Evolutionary conservation across 1,140 invertebrate species (phyloP), one percentile per base, ranked within the genome.

Genomic region (Hydropsyche tenuis): DNA sequence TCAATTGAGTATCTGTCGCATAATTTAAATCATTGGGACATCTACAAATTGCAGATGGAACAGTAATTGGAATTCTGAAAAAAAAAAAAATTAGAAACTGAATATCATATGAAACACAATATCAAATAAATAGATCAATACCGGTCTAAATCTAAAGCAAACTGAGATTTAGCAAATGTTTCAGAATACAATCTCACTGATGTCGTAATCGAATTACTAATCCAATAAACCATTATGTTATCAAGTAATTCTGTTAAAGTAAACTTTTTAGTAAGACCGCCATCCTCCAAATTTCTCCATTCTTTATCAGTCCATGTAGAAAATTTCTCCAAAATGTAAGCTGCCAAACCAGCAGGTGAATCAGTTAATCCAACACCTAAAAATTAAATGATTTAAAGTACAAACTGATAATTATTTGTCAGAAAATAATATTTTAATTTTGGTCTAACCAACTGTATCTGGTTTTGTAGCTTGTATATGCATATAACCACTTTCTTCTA

Each of bases 401-500:
- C 25, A 22, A 25, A 12, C 45, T 45, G 37, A 4, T 9, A 66
- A 18, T 7, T 53, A 45, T 73, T 23, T 42, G 65, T 5, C 14
- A 62, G 14, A 45, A 42, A 65, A 53, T 23, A 60, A 14, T 64
- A 48, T 65, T 70, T 27, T 63, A 76, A 42, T 77, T 80, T 7
- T 60, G n/a, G 25, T 60, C 82, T 81, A 84, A 92, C 93, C 94
- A 71, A 97, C 85, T 12, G 96, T 97, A 80, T 97, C 95, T 7
- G 96, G 96, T 81, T 96, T 96, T 0, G 93, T 95, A 1, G 93
- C 86, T 83, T 97, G 95, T 37, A 97, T 81, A 79, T 95, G 93
- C 22, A 93, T 78, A 78, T 97, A 97, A 11, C 94, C 96, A 51
- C 81, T 81, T 82, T 96, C 94, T 77, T 89, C 84, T 0, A 94